Evolutionary conservation across 2,113 vertebrate species (phyloP).

Genomic region (Rhinopomastus cyanomelas): DNA sequence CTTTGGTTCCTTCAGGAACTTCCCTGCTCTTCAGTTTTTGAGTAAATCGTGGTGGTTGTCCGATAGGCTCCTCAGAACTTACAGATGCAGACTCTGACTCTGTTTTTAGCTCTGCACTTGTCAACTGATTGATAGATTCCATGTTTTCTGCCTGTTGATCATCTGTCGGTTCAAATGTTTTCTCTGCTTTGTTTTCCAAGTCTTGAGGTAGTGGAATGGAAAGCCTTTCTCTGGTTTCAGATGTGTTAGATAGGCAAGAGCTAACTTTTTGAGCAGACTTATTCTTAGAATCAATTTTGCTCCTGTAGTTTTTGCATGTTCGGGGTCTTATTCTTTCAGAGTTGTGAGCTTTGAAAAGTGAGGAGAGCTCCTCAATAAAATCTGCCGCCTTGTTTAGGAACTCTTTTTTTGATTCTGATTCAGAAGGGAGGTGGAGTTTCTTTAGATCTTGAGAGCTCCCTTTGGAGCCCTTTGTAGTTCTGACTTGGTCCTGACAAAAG

Average conservation of each 20-base stretch:
- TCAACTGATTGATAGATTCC: slow-evolving; percentile 66
- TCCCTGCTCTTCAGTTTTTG: slow-evolving; percentile 96
- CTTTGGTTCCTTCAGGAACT: slow-evolving; percentile 92
- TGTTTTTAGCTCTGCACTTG: slow-evolving; percentile 64
- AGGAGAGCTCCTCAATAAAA: slow-evolving; percentile 96
- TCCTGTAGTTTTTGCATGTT: slow-evolving; percentile 86
- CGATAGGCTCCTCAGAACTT: slow-evolving; percentile 78
- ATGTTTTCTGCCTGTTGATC: slow-evolving; percentile 57
- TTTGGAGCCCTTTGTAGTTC: slow-evolving; percentile 59
- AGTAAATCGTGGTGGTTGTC: slow-evolving; percentile 88
- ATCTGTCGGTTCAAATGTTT: slow-evolving; percentile 47
- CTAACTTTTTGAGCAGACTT: slow-evolving; percentile 70
- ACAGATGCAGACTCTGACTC: slow-evolving; percentile 69
- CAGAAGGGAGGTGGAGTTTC: slow-evolving; percentile 76
- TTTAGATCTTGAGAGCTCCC: slow-evolving; percentile 75
- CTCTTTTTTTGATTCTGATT: slow-evolving; percentile 93
- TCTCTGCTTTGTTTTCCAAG: slow-evolving; percentile 72
- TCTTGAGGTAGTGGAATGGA: slow-evolving; percentile 63
- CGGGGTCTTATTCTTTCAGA: slow-evolving; percentile 87
- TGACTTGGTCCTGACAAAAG: slow-evolving; percentile 71
- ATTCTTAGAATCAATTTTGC: slow-evolving; percentile 81
- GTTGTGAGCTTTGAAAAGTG: slow-evolving; percentile 95
- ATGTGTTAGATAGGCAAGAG: slow-evolving; percentile 49
- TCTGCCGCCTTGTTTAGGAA: slow-evolving; percentile 95
- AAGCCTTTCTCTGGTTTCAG: slow-evolving; percentile 85